Conservation (phyloP, 2,888 invertebrate species). For the Apotomis turbidana region DNA sequence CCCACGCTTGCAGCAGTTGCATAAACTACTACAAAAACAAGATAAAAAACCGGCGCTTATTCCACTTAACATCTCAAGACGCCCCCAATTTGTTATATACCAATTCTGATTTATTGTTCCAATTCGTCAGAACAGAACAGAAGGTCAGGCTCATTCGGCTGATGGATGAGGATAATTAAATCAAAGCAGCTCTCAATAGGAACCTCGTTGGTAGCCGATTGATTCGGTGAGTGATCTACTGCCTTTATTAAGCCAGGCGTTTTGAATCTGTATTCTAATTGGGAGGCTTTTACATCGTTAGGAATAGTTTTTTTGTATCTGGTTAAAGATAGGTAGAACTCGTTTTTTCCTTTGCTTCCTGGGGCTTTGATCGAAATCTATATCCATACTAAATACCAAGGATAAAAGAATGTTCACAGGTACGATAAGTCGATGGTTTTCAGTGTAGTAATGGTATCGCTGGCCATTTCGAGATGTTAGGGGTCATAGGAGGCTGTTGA, state of each 20-base stretch:
- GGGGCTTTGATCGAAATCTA: no score
- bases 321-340: neutral
- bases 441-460: no score
- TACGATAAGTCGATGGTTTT: no score
- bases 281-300: conserved; percentile 20
- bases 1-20: no score
- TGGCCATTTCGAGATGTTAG: no score
- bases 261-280: conserved; percentile 39
- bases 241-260: conserved; percentile 47
- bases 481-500: no score
- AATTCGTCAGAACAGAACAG: conserved; percentile 39
- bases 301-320: conserved; percentile 1
- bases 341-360: neutral
- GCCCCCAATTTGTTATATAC: conserved; percentile 18
- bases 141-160: conserved; percentile 63
- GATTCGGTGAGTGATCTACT: conserved; percentile 65
- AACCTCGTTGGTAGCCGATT: conserved; percentile 62
- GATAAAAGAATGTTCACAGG: no score
- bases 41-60: conserved; percentile 22
- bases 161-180: conserved; percentile 76
- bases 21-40: neutral
- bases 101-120: conserved; percentile 33
- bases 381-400: no score
- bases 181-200: conserved; percentile 58
- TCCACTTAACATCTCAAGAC: conserved; percentile 18